Conservation (phyloP, 2,888 invertebrate species). For the Ophion obscuratus region DNA sequence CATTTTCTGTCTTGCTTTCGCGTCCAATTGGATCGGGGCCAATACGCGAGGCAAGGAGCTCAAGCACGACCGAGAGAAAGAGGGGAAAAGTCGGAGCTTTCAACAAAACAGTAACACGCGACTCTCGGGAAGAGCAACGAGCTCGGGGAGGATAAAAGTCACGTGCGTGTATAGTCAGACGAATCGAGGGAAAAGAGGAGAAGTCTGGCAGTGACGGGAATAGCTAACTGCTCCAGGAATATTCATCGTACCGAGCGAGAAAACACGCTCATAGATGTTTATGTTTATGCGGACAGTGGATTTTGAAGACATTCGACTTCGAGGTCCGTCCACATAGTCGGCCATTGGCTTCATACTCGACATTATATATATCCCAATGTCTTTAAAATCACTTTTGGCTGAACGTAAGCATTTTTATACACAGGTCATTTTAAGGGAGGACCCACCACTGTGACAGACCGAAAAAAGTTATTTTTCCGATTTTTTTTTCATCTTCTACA, state of each 20-base stretch:
- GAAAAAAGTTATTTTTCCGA: too few relatives aligned
- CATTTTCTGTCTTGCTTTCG: conserved; percentile 51
- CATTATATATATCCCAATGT: too few relatives aligned
- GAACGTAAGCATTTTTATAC: too few relatives aligned
- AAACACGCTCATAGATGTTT: conserved; percentile 18
- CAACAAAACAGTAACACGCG: conserved; percentile 19
- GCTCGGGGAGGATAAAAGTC: conserved; percentile 39
- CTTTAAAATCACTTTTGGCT: too few relatives aligned
- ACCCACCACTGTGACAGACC: too few relatives aligned
- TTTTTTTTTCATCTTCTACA: too few relatives aligned
- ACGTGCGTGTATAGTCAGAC: conserved; percentile 26
- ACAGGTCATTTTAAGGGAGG: too few relatives aligned
- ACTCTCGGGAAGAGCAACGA: conserved; percentile 13
- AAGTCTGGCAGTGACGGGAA: conserved; percentile 47
- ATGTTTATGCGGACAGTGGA: not conserved
- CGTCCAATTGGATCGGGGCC: conserved; percentile 60
- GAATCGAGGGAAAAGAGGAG: conserved; percentile 40
- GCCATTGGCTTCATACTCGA: too few relatives aligned
- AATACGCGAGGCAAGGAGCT: conserved; percentile 27
- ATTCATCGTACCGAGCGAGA: conserved; percentile 28
- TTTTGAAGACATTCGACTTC: too few relatives aligned
- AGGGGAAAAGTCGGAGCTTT: conserved; percentile 28
- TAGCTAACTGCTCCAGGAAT: conserved; percentile 63
- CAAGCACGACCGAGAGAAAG: conserved; percentile 4
- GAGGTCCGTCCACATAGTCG: too few relatives aligned